Conservation (phyloP, 2,888 invertebrate species). For the Hypomecis punctinalis region DNA sequence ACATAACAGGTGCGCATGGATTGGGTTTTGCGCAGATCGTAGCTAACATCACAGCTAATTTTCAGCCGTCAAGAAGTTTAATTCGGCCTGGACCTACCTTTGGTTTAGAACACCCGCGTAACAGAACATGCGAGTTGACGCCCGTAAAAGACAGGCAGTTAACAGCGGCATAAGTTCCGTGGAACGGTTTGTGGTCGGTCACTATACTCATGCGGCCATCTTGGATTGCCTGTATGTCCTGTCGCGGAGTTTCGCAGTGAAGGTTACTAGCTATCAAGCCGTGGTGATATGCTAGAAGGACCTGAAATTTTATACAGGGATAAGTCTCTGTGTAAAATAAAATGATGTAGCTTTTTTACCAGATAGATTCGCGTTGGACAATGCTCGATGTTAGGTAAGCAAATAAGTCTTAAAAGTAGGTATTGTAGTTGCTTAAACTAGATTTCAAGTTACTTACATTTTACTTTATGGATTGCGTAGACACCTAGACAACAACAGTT, state of each 20-base stretch:
- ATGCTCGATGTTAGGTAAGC: no score
- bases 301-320: slow-evolving; percentile 53
- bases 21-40: no score
- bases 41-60: not conserved
- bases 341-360: not conserved
- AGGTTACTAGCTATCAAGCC: slow-evolving; percentile 89
- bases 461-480: no score
- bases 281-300: slow-evolving; percentile 87
- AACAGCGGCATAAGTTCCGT: slow-evolving; percentile 74
- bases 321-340: not conserved
- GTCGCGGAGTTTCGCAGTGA: slow-evolving; percentile 86
- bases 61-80: no score
- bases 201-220: slow-evolving; percentile 85
- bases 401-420: no score
- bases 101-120: slow-evolving; percentile 64
- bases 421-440: no score
- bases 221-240: slow-evolving; percentile 76
- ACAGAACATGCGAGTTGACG: slow-evolving; percentile 63
- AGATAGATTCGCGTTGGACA: no score
- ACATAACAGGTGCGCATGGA: no score
- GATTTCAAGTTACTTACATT: no score
- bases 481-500: no score
- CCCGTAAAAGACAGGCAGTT: slow-evolving; percentile 69
- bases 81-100: slow-evolving; percentile 64
- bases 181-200: slow-evolving; percentile 81